Evolutionary conservation across 2,113 vertebrate species (phyloP).

Genomic region (Mungos mungo): DNA sequence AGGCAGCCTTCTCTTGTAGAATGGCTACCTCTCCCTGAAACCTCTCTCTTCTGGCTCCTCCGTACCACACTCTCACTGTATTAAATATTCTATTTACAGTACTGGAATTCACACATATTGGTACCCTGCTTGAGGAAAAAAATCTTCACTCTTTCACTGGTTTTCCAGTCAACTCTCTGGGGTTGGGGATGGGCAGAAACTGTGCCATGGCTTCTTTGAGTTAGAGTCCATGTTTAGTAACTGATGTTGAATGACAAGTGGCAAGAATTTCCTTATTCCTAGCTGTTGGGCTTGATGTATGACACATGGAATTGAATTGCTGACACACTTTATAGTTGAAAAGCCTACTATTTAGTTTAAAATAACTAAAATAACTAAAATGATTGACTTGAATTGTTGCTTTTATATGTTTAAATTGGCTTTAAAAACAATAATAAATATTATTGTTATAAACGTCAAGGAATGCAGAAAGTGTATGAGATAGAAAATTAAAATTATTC

Average conservation of each 20-base stretch:
- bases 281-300: constrained; percentile 27
- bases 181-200: neutral
- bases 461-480: neutral
- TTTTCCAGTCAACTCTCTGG: neutral
- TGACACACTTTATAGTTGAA: neutral
- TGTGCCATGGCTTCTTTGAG: constrained; percentile 2
- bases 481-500: neutral
- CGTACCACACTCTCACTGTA: neutral
- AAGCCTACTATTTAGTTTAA: constrained; percentile 22
- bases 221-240: constrained; percentile 4
- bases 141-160: neutral
- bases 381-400: neutral
- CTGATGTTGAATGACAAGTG: neutral
- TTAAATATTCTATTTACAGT: neutral
- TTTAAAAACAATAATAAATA: neutral
- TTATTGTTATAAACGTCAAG: constrained; percentile 22
- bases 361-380: neutral
- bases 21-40: neutral
- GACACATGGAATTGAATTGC: constrained; percentile 13
- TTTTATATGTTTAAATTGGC: neutral
- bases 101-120: neutral
- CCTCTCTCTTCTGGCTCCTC: neutral
- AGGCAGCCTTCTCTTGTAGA: neutral
- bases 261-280: constrained; percentile 15
- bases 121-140: neutral